Conservation (phyloP, 2,797 vertebrate species). For the Podargus strigoides region DNA sequence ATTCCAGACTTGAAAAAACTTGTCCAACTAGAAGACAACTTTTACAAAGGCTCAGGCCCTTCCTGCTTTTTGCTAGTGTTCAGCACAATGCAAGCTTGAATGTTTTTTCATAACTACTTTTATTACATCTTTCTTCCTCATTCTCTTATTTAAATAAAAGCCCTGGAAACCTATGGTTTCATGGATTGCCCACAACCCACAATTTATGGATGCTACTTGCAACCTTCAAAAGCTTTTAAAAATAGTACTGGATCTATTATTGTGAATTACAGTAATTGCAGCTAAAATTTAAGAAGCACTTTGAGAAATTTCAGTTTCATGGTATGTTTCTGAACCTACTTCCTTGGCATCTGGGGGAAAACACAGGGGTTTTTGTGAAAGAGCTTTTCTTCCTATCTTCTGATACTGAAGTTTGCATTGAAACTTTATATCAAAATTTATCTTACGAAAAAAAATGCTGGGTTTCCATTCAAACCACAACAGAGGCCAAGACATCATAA, state of each 20-base stretch:
- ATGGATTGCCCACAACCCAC: slow-evolving; percentile 67
- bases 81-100: slow-evolving; percentile 14
- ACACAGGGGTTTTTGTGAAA: slow-evolving; percentile 51
- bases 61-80: not conserved
- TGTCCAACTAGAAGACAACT: not conserved
- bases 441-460: not conserved
- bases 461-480: slow-evolving; percentile 37
- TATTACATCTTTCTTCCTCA: slow-evolving; percentile 51
- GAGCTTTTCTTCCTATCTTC: slow-evolving; percentile 55
- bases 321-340: slow-evolving; percentile 58
- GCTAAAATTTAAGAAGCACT: slow-evolving; percentile 75
- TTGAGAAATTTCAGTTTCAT: slow-evolving; percentile 72
- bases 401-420: slow-evolving; percentile 41
- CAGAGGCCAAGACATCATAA: not conserved
- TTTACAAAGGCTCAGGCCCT: not conserved
- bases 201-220: slow-evolving; percentile 73
- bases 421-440: slow-evolving; percentile 46
- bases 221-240: slow-evolving; percentile 78
- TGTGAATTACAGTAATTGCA: slow-evolving; percentile 77
- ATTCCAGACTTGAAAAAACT: not conserved
- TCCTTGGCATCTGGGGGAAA: slow-evolving; percentile 56
- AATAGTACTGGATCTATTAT: slow-evolving; percentile 74
- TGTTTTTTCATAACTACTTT: slow-evolving; percentile 37
- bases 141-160: slow-evolving; percentile 74
- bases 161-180: slow-evolving; percentile 65